Base-by-base conservation (phyloP, 2,797 vertebrate species). In the Crax fasciolata region DNA sequence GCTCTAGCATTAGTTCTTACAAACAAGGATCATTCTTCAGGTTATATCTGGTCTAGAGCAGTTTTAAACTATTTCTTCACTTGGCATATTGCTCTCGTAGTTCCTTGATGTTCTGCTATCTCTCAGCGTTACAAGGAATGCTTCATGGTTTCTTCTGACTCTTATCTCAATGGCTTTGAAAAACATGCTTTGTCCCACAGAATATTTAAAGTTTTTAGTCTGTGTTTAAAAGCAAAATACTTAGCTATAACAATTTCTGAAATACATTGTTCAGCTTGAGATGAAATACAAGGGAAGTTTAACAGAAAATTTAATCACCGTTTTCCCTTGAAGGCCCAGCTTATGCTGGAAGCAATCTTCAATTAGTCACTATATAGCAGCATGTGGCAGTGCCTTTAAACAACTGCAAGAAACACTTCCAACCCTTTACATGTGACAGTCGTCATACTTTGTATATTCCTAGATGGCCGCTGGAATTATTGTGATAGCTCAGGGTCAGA, bases 1-100 rank as follows among this genome's bases (percentile, higher is more conserved):
- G 21, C 15, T 59, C 21, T 67, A 61, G 13, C 44, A 49, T 91
- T 38, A 35, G 32, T 62, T 78, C 81, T 57, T 9, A 2, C 66
- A 82, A 73, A 70, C 54, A 65, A 59, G 48, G 48, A 43, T 74
- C 78, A 77, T 82, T 2, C 21, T 54, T 94, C 87, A 82, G 89
- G 63, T 82, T 38, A 1, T 89, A 66, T 82, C 77, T 82, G 65
- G 2, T 30, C 55, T 14, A 23, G 25, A 87, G 55, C 35, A 73
- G 32, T 84, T 25, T 52, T 63, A 89, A 59, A 38, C 41, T 84
- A 48, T 76, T 70, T 18, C 62, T n/a, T 84, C 65, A 25, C 73
- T 87, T 81, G 61, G 61, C 65, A 61, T 3, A 1, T n/a, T 80
- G 27, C 51, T 90, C 52, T 68, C 72, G 7, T 49, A 48, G n/a